Evolutionary conservation across 2,113 vertebrate species (phyloP).

Genomic region (Genyomyrus donnyi): DNA sequence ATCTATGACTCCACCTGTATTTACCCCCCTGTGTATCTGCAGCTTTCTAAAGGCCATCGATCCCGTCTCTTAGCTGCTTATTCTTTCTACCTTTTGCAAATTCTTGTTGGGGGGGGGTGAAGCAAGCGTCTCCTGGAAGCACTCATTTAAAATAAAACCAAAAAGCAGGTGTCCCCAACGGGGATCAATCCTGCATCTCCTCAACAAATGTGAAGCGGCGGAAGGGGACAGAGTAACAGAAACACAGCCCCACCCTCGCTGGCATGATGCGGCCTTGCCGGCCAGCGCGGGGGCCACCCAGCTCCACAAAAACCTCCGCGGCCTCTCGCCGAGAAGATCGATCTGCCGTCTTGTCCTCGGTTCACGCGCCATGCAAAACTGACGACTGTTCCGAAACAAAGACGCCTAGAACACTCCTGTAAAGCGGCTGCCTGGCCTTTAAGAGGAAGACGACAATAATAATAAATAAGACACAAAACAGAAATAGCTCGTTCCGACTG

Average conservation of each 20-base stretch:
- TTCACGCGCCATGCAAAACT: slow-evolving; percentile 60
- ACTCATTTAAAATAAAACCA: neutral
- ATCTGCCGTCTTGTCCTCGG: slow-evolving; percentile 57
- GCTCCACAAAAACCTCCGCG: slow-evolving; percentile 61
- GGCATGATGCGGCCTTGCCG: slow-evolving; percentile 49
- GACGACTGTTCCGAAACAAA: slow-evolving; percentile 68
- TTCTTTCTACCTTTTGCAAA: neutral
- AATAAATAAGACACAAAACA: slow-evolving; percentile 35
- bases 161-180: neutral
- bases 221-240: neutral
- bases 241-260: slow-evolving; percentile 28
- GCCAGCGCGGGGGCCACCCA: slow-evolving; percentile 44
- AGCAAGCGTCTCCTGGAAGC: neutral
- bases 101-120: neutral
- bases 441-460: slow-evolving; percentile 26
- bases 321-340: slow-evolving; percentile 67
- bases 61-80: neutral
- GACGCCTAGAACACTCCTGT: slow-evolving; percentile 55
- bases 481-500: slow-evolving; percentile 34
- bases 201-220: neutral
- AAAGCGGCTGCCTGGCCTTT: slow-evolving; percentile 50
- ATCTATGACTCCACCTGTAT: neutral
- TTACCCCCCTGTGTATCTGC: neutral
- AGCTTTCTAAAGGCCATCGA: neutral
- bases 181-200: neutral